Percentiles rank a stretch among this genome's conserved stretches.
Evolutionary conservation across 2,797 vertebrate genomes (phyloP).

Genomic region (Phoeniculus purpureus): DNA sequence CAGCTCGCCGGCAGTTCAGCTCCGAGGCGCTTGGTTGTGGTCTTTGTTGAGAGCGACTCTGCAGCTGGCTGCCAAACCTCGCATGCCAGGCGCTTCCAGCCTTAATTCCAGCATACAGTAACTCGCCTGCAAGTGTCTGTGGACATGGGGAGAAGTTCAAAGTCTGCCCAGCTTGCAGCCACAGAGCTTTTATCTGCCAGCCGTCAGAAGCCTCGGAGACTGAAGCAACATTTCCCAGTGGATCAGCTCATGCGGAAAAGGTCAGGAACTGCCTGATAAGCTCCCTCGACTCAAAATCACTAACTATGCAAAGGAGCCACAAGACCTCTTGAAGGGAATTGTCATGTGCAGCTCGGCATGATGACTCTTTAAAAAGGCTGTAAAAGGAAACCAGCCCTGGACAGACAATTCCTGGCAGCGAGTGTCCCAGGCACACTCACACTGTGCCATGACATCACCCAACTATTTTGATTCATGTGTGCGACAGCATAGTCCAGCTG

Average conservation of each 20-base stretch:
- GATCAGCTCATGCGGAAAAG: constrained; percentile 62
- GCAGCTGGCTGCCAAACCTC: background rate
- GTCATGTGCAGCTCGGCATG: constrained; percentile 85
- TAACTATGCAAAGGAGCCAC: constrained; percentile 23
- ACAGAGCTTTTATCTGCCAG: constrained; percentile 25
- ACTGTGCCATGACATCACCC: constrained; percentile 80
- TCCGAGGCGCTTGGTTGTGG: background rate
- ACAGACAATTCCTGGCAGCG: constrained; percentile 78
- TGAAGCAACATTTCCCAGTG: background rate
- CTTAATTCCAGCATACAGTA: background rate
- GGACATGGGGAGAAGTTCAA: constrained; percentile 16
- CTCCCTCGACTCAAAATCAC: constrained; percentile 42
- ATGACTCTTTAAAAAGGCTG: constrained; percentile 87
- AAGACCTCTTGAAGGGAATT: constrained; percentile 75
- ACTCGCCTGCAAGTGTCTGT: background rate
- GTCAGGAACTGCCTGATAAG: constrained; percentile 36
- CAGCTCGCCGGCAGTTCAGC: background rate
- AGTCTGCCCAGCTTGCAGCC: constrained; percentile 19
- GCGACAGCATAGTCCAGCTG: constrained; percentile 54
- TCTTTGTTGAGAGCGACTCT: fast-evolving
- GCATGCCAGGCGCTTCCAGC: background rate
- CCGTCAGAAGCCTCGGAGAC: background rate
- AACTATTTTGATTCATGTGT: constrained; percentile 82
- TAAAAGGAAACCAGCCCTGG: constrained; percentile 88
- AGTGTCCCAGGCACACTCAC: constrained; percentile 69